Conservation (phyloP, 2,888 invertebrate genomes). For the Hypena proboscidalis region DNA sequence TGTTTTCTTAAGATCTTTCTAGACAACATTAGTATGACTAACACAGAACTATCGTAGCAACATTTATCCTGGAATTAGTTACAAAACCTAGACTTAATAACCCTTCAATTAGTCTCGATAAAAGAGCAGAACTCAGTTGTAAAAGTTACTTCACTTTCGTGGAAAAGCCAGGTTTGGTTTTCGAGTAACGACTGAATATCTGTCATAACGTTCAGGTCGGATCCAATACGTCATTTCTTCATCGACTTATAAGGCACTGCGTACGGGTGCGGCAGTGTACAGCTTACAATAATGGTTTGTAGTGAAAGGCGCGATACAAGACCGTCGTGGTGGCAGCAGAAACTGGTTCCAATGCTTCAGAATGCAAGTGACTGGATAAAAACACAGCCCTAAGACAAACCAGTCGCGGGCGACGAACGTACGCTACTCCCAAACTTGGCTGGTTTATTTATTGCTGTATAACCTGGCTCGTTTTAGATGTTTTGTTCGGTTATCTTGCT, state of each 20-base stretch:
- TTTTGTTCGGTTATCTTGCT: not conserved
- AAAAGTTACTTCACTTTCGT: constrained; percentile 55
- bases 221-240: constrained; percentile 57
- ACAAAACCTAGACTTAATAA: not conserved
- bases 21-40: no score
- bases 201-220: constrained; percentile 20
- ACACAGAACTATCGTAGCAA: no score
- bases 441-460: constrained; percentile 33
- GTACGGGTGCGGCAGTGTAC: constrained; percentile 50
- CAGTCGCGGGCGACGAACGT: constrained; percentile 62
- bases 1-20: no score
- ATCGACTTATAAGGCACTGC: constrained; percentile 34
- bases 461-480: constrained; percentile 20
- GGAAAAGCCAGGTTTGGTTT: constrained; percentile 50
- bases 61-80: not conserved
- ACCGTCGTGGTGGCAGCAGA: constrained; percentile 69
- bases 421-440: constrained; percentile 51
- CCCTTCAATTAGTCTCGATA: constrained; percentile 9
- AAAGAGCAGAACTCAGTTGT: constrained; percentile 19
- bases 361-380: constrained; percentile 83
- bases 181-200: constrained; percentile 31
- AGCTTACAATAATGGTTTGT: constrained; percentile 63
- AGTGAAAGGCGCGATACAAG: constrained; percentile 77
- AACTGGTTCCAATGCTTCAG: constrained; percentile 82
- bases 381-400: constrained; percentile 78